Conservation (phyloP, 2,797 vertebrate genomes). For the Chaunax sp. region DNA sequence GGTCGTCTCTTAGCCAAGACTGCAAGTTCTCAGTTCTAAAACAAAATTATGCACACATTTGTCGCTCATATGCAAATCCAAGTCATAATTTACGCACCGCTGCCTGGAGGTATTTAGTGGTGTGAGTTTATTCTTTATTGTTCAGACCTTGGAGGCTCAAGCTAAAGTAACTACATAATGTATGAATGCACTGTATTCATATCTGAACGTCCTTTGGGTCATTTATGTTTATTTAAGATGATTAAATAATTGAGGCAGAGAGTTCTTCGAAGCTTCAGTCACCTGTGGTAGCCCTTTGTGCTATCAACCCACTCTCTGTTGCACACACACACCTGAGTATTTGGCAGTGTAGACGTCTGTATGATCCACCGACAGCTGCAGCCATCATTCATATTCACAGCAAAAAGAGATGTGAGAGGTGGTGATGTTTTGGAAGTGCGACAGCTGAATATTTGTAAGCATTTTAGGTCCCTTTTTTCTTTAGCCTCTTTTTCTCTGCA, state of each 20-base stretch:
- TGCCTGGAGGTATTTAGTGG: neutral
- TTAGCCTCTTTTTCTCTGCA: conserved; percentile 29
- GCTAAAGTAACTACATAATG: conserved; percentile 9
- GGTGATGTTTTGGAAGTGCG: conserved; percentile 35
- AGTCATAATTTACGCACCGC: conserved; percentile 25
- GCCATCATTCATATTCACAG: conserved; percentile 11
- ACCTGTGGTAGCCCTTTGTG: neutral
- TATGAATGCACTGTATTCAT: conserved; percentile 13
- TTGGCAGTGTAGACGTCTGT: neutral
- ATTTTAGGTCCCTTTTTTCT: conserved; percentile 2
- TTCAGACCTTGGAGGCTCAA: conserved; percentile 11
- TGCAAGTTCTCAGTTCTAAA: neutral
- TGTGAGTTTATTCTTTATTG: conserved; percentile 10
- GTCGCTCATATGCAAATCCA: conserved; percentile 2
- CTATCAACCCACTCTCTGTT: too few relatives aligned
- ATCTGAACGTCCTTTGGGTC: conserved; percentile 11
- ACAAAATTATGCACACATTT: conserved; percentile 18
- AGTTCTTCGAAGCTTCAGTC: neutral
- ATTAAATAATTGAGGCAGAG: conserved; percentile 1
- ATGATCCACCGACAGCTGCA: conserved; percentile 15
- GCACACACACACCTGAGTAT: neutral
- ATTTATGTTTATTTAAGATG: conserved; percentile 1
- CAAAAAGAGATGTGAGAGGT: conserved; percentile 16
- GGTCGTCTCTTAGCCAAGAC: conserved; percentile 12
- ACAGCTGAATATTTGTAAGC: conserved; percentile 25